Percentiles rank a stretch among this genome's conserved stretches.
phyloP scores from a whole-genome alignment of 2,797 vertebrate species.

The Perdix hodgsoniae region DNA sequence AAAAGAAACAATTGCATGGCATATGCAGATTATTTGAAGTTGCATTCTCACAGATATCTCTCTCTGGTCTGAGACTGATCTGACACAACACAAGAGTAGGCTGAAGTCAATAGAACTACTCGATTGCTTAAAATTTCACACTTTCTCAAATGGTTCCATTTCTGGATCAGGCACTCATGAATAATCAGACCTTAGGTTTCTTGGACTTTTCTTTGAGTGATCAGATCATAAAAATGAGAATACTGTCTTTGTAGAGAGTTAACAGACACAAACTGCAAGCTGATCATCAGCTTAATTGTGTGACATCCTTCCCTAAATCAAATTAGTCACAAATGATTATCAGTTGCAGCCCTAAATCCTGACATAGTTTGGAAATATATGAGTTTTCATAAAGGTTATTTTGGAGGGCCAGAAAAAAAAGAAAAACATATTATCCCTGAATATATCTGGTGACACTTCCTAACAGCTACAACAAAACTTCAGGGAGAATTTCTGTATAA shows the following conservation, averaged over 20 bases:
- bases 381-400: constrained; percentile 18
- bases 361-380: background rate
- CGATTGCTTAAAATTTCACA: constrained; percentile 50
- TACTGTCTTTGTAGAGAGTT: background rate
- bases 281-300: constrained; percentile 28
- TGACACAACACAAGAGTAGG: background rate
- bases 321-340: constrained; percentile 64
- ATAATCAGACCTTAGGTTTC: background rate
- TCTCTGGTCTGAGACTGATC: background rate
- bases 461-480: constrained; percentile 24
- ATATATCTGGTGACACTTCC: constrained; percentile 15
- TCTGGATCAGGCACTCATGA: constrained; percentile 17
- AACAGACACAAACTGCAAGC: constrained; percentile 19
- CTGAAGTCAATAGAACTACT: background rate
- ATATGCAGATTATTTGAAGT: background rate
- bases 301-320: constrained; percentile 58
- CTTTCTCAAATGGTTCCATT: constrained; percentile 53
- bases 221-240: constrained; percentile 41
- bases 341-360: constrained; percentile 32
- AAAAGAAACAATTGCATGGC: background rate
- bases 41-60: constrained; percentile 51
- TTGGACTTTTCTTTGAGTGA: background rate
- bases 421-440: background rate
- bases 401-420: background rate
- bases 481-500: background rate